phyloP scores from a whole-genome alignment of 2,888 invertebrate genomes.

The Hypena proboscidalis region DNA sequence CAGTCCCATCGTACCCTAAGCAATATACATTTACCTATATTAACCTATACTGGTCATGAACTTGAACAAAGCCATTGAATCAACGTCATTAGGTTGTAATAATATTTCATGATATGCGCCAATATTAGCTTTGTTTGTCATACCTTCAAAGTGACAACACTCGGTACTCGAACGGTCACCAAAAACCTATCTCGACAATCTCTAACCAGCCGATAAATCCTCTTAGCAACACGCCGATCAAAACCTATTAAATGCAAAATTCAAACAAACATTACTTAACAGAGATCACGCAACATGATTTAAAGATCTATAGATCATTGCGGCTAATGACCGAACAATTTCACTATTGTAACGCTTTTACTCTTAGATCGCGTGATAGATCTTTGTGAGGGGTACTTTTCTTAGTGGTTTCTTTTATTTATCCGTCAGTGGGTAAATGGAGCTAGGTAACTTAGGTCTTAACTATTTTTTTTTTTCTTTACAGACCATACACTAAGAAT shows the following conservation, averaged over 20 bases:
- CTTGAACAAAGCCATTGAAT: too few species aligned
- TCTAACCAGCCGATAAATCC: too few species aligned
- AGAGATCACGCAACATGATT: constrained; percentile 36
- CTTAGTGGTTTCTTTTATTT: neutral
- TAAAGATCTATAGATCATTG: constrained; percentile 37
- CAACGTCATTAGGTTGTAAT: too few species aligned
- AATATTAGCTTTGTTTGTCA: too few species aligned
- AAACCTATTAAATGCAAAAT: neutral
- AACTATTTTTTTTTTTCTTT: constrained; percentile 1
- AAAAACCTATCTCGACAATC: too few species aligned
- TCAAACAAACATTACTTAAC: constrained; percentile 8
- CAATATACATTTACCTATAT: too few species aligned
- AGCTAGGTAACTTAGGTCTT: neutral
- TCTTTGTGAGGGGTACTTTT: constrained; percentile 2
- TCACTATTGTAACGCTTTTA: constrained; percentile 51
- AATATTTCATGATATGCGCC: too few species aligned
- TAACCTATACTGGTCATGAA: too few species aligned
- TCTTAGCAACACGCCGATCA: neutral
- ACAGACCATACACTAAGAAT: neutral
- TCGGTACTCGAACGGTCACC: too few species aligned
- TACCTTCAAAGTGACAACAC: too few species aligned
- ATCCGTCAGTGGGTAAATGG: constrained; percentile 5
- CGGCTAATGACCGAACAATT: constrained; percentile 51
- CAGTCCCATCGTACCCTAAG: too few species aligned
- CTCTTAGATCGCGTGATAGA: constrained; percentile 39